Base-by-base conservation (phyloP, 2,888 invertebrate species). In the Luffia ferchaultella region DNA sequence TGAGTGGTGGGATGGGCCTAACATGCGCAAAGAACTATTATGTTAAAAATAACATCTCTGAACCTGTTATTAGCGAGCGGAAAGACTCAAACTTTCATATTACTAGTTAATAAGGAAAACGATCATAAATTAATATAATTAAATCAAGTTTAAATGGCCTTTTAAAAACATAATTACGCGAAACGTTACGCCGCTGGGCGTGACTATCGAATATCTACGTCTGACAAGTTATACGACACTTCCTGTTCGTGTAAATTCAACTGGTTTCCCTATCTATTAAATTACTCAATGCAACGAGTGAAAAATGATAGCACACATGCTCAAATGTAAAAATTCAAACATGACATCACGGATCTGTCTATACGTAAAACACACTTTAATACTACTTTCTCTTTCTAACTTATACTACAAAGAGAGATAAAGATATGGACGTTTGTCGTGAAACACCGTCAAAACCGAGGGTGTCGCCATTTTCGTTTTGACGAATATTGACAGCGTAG, bases 401-500 rank as follows among this genome's bases (percentile, higher is more conserved):
- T 42, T 45, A 52, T n/a, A 44, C 1, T 59, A 52, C 50, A 50
- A 66, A 78, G 42, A 48, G 72, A 60, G 75, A 76, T 53, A 53
- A 62, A 43, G 52, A 58, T 55, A 64, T 56, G 5, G 63, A 58
- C 67, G 67, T 77, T 65, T 70, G 73, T 75, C 67, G 70, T 69
- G 70, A 74, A 68, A 78, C 79, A 82, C 78, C 82, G 80, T 79
- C 76, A 77, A 78, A 70, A 79, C 78, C 78, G 82, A 80, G 80
- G 87, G 88, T 87, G 88, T 88, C 88, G 88, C 88, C 88, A 88
- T 88, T 87, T 88, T 88, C 87, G 70, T 80, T 86, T 88, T 88
- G 88, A 88, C 88, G 88, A 88, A 88, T 88, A 88, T 88, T 88
- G 88, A 88, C 88, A 88, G 87, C 87, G 67, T 71, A 72, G 76